Evolutionary conservation across 2,797 vertebrate species (phyloP).

Genomic region (Parauchenoglanis punctatus): DNA sequence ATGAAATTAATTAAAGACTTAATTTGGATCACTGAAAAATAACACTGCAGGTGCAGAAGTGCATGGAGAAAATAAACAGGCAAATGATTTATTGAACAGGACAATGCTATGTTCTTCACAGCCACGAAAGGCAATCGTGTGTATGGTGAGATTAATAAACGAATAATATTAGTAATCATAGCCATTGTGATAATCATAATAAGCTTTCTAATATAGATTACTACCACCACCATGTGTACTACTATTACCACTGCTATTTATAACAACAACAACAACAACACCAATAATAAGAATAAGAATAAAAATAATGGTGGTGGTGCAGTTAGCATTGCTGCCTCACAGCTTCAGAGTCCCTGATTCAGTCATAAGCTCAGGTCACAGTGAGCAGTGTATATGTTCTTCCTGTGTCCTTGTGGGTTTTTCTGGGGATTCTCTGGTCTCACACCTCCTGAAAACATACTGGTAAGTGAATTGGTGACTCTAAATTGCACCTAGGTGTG

Average conservation of each 20-base stretch:
- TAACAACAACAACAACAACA: neutral
- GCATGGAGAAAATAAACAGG: neutral
- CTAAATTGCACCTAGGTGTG: neutral
- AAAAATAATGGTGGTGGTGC: neutral
- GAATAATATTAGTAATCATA: neutral
- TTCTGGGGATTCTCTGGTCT: neutral
- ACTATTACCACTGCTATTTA: neutral
- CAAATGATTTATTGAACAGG: neutral
- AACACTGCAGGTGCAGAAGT: neutral
- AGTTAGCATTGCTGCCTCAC: neutral
- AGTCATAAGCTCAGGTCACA: neutral
- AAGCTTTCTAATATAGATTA: neutral
- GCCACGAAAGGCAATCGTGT: neutral
- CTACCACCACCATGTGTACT: neutral
- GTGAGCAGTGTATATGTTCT: neutral
- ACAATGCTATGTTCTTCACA: neutral
- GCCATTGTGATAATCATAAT: neutral
- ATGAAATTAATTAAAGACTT: slow-evolving; percentile 6
- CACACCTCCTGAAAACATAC: neutral
- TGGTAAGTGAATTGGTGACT: slow-evolving; percentile 13
- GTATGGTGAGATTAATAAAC: neutral
- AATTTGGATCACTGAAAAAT: neutral
- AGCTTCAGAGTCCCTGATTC: neutral
- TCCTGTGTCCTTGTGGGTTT: neutral
- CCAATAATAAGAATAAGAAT: neutral